Evolutionary conservation across 2,888 invertebrate genomes (phyloP).

Genomic region (Tenthredo livida): DNA sequence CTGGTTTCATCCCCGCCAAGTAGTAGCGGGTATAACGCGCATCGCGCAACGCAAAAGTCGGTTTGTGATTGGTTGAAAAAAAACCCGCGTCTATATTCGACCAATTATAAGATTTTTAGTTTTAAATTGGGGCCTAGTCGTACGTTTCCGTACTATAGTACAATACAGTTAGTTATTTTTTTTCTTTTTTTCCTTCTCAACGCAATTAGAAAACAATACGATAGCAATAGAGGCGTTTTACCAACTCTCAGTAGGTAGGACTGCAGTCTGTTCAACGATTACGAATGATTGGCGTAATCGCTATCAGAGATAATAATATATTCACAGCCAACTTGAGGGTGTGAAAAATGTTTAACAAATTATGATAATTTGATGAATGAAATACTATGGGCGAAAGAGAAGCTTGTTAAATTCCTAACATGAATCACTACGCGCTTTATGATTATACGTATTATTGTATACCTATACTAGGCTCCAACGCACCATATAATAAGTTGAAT

Average conservation of each 20-base stretch:
- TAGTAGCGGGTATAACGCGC: slow-evolving; percentile 1
- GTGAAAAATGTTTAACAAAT: background rate
- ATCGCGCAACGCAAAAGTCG: slow-evolving; percentile 24
- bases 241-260: background rate
- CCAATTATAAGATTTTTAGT: slow-evolving; percentile 5
- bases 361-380: background rate
- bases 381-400: background rate
- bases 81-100: slow-evolving; percentile 13
- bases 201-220: slow-evolving; percentile 28
- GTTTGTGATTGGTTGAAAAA: slow-evolving; percentile 15
- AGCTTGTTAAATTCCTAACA: background rate
- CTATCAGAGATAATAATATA: background rate
- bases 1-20: slow-evolving; percentile 45
- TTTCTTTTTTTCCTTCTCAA: background rate
- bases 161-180: background rate
- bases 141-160: background rate
- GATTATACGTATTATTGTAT: background rate
- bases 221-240: background rate
- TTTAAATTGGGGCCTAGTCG: slow-evolving; percentile 35
- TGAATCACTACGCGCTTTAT: background rate
- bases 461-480: background rate
- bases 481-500: background rate
- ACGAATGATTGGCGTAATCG: background rate
- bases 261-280: background rate
- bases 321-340: background rate